phyloP scores from a whole-genome alignment of 2,888 invertebrate species.

The Empis livida region DNA sequence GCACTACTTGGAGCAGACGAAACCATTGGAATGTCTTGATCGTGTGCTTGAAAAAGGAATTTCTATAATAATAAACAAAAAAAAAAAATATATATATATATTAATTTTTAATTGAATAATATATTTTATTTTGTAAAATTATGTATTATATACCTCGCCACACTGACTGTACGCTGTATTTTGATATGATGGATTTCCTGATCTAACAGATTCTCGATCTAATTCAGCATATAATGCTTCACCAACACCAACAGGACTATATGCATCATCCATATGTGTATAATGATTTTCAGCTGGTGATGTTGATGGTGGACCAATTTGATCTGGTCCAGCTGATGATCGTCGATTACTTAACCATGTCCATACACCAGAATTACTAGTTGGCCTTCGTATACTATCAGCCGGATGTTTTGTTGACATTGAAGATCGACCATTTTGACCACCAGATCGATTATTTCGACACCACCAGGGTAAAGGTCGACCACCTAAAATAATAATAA shows the following conservation, averaged over 20 bases:
- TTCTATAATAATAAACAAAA: conserved; percentile 18
- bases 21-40: conserved; percentile 39
- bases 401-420: conserved; percentile 35
- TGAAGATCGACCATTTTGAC: conserved; percentile 29
- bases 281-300: conserved; percentile 55
- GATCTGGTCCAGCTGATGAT: conserved; percentile 35
- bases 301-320: conserved; percentile 39
- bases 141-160: conserved; percentile 29
- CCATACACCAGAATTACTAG: conserved; percentile 36
- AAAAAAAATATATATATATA: neutral
- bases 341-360: conserved; percentile 34
- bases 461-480: conserved; percentile 37
- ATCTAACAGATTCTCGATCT: conserved; percentile 43
- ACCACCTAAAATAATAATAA: conserved; percentile 21
- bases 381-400: conserved; percentile 36
- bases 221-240: conserved; percentile 59
- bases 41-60: conserved; percentile 34
- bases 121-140: too few species aligned
- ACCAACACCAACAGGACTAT: conserved; percentile 42
- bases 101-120: too few species aligned
- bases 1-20: conserved; percentile 60
- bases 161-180: conserved; percentile 52
- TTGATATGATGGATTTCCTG: conserved; percentile 50
- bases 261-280: conserved; percentile 54
- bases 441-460: conserved; percentile 32